These are phyloP conservation scores for Sceloporus tristichus DNA, from an alignment of 2,113 vertebrate species.

Conservation along the genomic window DNA sequence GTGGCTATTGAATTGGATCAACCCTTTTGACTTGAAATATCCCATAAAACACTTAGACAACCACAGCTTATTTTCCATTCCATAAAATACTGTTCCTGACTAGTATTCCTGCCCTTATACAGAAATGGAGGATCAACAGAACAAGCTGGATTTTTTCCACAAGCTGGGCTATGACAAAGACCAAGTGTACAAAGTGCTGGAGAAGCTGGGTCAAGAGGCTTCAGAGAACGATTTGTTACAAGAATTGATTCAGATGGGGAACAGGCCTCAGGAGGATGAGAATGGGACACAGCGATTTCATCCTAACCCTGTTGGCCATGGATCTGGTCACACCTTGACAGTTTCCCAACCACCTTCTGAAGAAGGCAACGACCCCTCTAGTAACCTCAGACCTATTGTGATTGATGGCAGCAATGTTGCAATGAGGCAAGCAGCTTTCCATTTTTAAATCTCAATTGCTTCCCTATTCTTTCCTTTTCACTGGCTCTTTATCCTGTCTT, in stretches of 20 bases:
- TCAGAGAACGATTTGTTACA: slow-evolving; percentile 91
- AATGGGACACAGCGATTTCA: slow-evolving; percentile 40
- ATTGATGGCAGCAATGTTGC: slow-evolving; percentile 95
- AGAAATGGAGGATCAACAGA: slow-evolving; percentile 75
- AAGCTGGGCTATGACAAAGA: slow-evolving; percentile 86
- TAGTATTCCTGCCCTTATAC: neutral
- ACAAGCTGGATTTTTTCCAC: slow-evolving; percentile 88
- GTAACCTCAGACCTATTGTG: slow-evolving; percentile 84
- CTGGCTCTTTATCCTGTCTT: neutral
- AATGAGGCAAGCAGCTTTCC: slow-evolving; percentile 86
- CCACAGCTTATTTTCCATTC: slow-evolving; percentile 36
- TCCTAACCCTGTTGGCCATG: slow-evolving; percentile 79
- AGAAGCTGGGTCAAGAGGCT: slow-evolving; percentile 83
- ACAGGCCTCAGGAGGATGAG: slow-evolving; percentile 58
- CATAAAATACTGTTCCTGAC: slow-evolving; percentile 20
- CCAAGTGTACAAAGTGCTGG: slow-evolving; percentile 86
- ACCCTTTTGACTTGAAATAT: slow-evolving; percentile 11
- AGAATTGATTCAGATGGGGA: slow-evolving; percentile 88
- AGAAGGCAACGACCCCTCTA: slow-evolving; percentile 12
- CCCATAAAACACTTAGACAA: neutral
- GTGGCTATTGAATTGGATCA: neutral
- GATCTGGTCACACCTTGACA: slow-evolving; percentile 56
- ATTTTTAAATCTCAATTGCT: accelerated
- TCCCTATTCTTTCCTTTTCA: neutral
- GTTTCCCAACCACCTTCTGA: slow-evolving; percentile 18